phyloP scores from a whole-genome alignment of 1,140 invertebrate species.

The Heliconius nattereri region DNA sequence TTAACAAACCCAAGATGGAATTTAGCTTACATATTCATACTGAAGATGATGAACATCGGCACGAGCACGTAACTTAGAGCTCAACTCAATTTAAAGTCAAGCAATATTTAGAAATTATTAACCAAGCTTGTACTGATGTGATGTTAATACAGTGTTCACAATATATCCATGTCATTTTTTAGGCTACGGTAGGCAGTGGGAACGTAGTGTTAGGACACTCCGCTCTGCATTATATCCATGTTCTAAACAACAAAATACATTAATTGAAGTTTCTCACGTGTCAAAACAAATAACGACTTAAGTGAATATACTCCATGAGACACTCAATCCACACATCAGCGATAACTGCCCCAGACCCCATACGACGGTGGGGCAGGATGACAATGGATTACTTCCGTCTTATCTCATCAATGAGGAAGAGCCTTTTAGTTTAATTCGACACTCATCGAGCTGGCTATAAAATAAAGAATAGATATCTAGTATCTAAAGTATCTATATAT shows the following conservation, averaged over 20 bases:
- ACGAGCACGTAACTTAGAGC: background rate
- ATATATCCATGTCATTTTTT: background rate
- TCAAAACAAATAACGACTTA: background rate
- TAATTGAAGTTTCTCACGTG: background rate
- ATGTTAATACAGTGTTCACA: background rate
- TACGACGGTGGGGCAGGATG: slow-evolving; percentile 45
- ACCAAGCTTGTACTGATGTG: background rate
- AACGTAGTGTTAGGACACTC: too few relatives aligned
- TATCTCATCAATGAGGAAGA: slow-evolving; percentile 57
- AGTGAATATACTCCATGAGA: slow-evolving; percentile 34
- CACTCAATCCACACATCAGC: slow-evolving; percentile 59
- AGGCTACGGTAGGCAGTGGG: too few relatives aligned
- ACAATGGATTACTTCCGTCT: slow-evolving; percentile 72
- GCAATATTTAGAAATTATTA: background rate
- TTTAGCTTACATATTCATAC: background rate
- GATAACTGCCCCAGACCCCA: slow-evolving; percentile 59
- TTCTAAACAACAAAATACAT: too few relatives aligned
- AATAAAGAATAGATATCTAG: background rate
- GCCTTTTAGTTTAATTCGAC: slow-evolving; percentile 56
- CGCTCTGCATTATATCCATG: too few relatives aligned
- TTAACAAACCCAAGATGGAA: slow-evolving; percentile 4
- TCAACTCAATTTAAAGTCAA: background rate
- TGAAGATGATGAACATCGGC: background rate
- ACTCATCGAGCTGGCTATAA: background rate
- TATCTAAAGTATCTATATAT: background rate